Conservation (phyloP, 2,888 invertebrate species). For the Morpho deidamia region DNA sequence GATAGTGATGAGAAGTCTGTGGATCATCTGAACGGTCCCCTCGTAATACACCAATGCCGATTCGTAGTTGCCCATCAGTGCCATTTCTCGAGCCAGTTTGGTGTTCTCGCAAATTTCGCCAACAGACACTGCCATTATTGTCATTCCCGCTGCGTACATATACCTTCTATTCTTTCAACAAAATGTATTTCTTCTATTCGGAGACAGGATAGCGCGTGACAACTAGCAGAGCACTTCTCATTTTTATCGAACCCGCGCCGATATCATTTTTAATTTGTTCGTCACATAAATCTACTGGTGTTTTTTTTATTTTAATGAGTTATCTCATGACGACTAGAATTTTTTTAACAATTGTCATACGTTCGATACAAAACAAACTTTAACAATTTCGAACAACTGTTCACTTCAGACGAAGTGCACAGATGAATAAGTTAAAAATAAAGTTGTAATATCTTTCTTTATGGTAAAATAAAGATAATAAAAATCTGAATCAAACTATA, state of each 20-base stretch:
- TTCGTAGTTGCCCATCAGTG: conserved; percentile 96
- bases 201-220: conserved; percentile 55
- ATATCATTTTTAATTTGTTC: conserved; percentile 34
- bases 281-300: conserved; percentile 23
- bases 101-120: conserved; percentile 97
- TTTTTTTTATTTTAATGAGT: conserved; percentile 33
- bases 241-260: conserved; percentile 32
- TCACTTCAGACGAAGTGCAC: conserved; percentile 20
- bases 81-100: conserved; percentile 96
- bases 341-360: conserved; percentile 45
- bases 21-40: conserved; percentile 94
- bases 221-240: conserved; percentile 52
- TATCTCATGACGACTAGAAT: conserved; percentile 48
- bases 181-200: conserved; percentile 36
- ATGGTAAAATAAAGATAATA: too few relatives aligned
- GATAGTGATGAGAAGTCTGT: conserved; percentile 87
- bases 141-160: conserved; percentile 80
- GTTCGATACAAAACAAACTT: conserved; percentile 64
- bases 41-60: conserved; percentile 96
- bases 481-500: too few relatives aligned
- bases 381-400: conserved; percentile 42
- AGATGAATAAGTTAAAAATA: too few relatives aligned
- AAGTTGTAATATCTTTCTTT: too few relatives aligned
- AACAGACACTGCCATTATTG: conserved; percentile 92
- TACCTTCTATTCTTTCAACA: conserved; percentile 50